Evolutionary conservation across 1,140 invertebrate genomes (phyloP), one percentile per base, ranked within the genome.

Genomic region (Plodia interpunctella): DNA sequence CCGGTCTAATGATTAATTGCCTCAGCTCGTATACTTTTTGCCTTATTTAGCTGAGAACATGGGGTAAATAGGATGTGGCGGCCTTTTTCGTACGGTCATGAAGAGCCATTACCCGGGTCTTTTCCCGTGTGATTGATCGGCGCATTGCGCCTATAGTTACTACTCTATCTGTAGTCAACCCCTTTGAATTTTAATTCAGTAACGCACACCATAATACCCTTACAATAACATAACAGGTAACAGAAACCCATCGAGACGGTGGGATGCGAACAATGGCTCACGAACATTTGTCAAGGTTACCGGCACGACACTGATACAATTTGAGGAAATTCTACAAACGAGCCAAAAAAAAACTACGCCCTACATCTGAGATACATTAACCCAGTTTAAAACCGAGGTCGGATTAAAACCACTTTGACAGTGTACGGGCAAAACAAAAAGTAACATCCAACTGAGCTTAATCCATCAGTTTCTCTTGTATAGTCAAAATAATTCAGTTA

Each of bases 321-420:
- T 65, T 55, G 64, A 74, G 68, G 65, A 72, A 70, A 74, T 72
- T 74, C 70, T 74, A 68, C 71, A 74, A 76, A 66, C 60, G 62
- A 74, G 62, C 66, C 74, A 71, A 79, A 82, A 77, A 72, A 67
- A 55, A 61, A 1, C 38, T 77, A 44, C 6, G 73, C 69, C 67
- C 80, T 65, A 80, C 77, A 84, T 83, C 66, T 74, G 66, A 70
- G 60, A 78, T 68, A 72, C 79, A 85, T 87, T 85, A 85, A 85
- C 82, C 81, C 67, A 85, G 72, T 80, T 85, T 74, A 65, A 68
- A 69, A 58, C 70, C 68, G 73, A 80, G 78, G 76, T 66, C 78
- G 65, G 52, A 59, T 51, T 60, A 56, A 77, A 67, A 75, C 71
- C 53, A 67, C 68, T 70, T 60, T 70, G 65, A 74, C 68, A 69